Percentiles rank a stretch among this genome's conserved stretches.
Conservation (phyloP, 2,113 vertebrate species). For the Epinephelus moara region DNA sequence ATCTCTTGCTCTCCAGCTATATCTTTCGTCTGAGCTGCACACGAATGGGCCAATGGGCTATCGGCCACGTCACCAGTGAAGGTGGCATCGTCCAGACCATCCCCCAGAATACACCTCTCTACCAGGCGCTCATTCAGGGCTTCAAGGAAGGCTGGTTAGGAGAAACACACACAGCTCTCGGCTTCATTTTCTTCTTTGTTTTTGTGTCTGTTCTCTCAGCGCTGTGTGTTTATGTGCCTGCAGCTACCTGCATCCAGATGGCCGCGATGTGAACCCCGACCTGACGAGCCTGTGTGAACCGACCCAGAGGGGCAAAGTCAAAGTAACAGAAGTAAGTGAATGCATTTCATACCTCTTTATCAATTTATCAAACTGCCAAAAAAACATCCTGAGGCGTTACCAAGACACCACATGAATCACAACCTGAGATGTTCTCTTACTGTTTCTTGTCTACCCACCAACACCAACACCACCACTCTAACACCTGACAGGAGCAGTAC, state of each 20-base stretch:
- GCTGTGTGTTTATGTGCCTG: conserved; percentile 43
- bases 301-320: conserved; percentile 72
- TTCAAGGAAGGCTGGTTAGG: conserved; percentile 87
- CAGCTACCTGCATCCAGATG: conserved; percentile 90
- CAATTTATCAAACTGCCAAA: conserved; percentile 15
- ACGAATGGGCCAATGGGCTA: conserved; percentile 90
- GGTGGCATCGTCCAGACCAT: conserved; percentile 89
- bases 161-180: not conserved
- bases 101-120: conserved; percentile 85
- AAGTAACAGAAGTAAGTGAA: conserved; percentile 85
- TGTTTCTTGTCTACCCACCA: conserved; percentile 2
- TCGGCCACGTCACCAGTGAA: conserved; percentile 86
- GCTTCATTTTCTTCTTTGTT: not conserved
- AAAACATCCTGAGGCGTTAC: not conserved
- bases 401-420: conserved; percentile 7
- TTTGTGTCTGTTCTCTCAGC: conserved; percentile 17
- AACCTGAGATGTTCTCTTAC: not conserved
- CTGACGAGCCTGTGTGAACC: conserved; percentile 78
- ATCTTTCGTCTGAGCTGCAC: conserved; percentile 92
- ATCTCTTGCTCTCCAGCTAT: conserved; percentile 80
- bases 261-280: conserved; percentile 86
- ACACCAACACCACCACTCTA: not conserved
- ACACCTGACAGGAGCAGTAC: conserved; percentile 87
- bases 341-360: not conserved
- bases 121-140: conserved; percentile 87